Base-by-base conservation (phyloP, 2,797 vertebrate genomes). In the Peromyscus attwateri region DNA sequence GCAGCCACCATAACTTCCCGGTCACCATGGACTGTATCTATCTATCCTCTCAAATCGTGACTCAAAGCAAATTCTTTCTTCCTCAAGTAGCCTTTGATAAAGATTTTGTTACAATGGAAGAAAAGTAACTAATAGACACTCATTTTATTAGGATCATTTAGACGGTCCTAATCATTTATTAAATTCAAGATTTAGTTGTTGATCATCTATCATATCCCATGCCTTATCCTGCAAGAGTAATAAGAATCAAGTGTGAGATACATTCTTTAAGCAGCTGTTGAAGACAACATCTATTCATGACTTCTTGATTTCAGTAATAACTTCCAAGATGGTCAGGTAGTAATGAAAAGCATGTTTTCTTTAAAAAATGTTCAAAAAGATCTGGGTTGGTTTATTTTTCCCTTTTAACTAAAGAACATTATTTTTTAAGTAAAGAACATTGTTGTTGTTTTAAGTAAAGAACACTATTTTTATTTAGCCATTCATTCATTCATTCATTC, bases 141-240 rank as follows among this genome's bases (percentile, higher is more conserved):
- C 14, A 87, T 84, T 91, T 75, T 66, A 89, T n/a, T 64, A 87
- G 6, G 8, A 49, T 77, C 14, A 49, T 71, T 43, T 19, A 66
- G 19, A 49, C 17, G 9, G 21, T 17, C 6, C 17, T 71, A 75
- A 43, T 49, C 21, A 89, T 71, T 81, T 70, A 60, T 75, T 92
- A 16, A 90, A 90, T 62, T 93, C 64, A 95, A 82, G 25, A 77
- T 52, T 34, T 89, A 85, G 93, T 95, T 89, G 49, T 77, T 95
- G 31, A 96, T 31, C 40, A 85, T 10, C 34, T 64, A 46, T 79
- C 71, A 43, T 31, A 87, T 16, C 1, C 10, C 29, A 87, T 55
- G 34, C 70, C n/a, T 43, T 77, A 19, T n/a, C 91, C 68, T 82
- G 11, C 12, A 89, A 57, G 13, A 92, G 64, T 89, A 60, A 40